Evolutionary conservation across 2,888 invertebrate genomes (phyloP), one percentile per base, ranked within the genome.

Genomic region (Chrysodeixis includens): DNA sequence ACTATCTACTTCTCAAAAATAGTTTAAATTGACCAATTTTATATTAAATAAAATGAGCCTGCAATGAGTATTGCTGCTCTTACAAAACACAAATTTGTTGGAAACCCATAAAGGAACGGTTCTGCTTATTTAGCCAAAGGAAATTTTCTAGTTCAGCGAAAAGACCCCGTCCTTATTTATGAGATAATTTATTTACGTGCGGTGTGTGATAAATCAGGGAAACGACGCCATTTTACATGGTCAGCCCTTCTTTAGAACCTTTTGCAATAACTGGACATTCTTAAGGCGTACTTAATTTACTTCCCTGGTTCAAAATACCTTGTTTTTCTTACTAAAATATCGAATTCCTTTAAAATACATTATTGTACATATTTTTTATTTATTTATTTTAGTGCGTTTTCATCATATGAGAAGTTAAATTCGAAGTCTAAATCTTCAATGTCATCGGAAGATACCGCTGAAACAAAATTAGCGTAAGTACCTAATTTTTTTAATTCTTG

Each of bases 401-500:
- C 76, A 14, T 22, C n/a, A 46, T 54, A 73, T 30, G 30, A 57
- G 1, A 64, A 55, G 0, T n/a, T 62, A 8, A 52, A 18, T 12
- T 30, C 32, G 18, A 51, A 16, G 0, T 8, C 18, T 12, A 7
- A 52, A 12, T 40, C 67, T 0, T 56, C 54, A 5, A 90, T 86
- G 0, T 92, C 92, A 1, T 92, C 92, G 5, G 75, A 78, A 30
- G 90, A 90, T 62, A 91, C 91, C 0, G 75, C 68, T 3, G 91
- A 92, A 66, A 71, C 62, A 0, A 83, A 72, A 65, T 40, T 60
- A 61, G 83, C 77, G 92, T 92, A 81, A 85, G 88, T 20, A 20
- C 10, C 10, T 46, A 6, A 9, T 26, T 26, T 6, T 26, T 26
- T 4, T 26, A 26, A 26, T 26, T 4, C 26, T 26, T 26, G 3